These are phyloP conservation scores for Cyrtorhinus lividipennis DNA, from an alignment of 1,140 invertebrate genomes.

Conservation along the genomic window DNA sequence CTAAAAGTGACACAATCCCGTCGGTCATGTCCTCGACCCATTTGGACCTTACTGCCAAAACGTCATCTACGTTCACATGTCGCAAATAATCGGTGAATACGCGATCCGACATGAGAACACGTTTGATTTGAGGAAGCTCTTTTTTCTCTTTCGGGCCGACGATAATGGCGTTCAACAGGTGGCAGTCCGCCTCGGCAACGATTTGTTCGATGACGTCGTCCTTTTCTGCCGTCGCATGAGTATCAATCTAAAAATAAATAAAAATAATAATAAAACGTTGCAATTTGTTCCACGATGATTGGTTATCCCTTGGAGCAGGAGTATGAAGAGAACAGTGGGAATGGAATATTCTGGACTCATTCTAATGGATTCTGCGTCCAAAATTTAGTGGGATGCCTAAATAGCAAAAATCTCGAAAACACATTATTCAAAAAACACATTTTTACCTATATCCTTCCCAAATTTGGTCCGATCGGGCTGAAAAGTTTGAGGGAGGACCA, in stretches of 20 bases:
- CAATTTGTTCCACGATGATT: too few relatives aligned
- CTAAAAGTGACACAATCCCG: conserved; percentile 43
- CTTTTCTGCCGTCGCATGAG: conserved; percentile 1
- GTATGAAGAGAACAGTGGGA: too few relatives aligned
- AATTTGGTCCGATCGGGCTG: too few relatives aligned
- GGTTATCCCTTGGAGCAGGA: too few relatives aligned
- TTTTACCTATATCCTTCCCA: too few relatives aligned
- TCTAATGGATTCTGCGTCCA: too few relatives aligned
- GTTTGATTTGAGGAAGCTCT: conserved; percentile 23
- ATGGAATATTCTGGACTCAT: too few relatives aligned
- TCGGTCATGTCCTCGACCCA: conserved; percentile 41
- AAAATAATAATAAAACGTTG: too few relatives aligned
- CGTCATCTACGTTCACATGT: conserved; percentile 36
- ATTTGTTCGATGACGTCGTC: conserved; percentile 37
- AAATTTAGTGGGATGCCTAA: too few relatives aligned
- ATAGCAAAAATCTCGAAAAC: too few relatives aligned
- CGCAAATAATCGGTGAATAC: conserved; percentile 39
- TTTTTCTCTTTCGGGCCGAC: not conserved
- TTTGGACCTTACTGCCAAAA: conserved; percentile 37
- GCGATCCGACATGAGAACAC: conserved; percentile 33
- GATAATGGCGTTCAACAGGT: conserved; percentile 39
- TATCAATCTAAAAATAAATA: not conserved
- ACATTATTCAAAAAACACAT: too few relatives aligned
- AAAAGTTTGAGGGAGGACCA: too few relatives aligned
- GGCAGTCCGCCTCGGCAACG: conserved; percentile 38